phyloP scores from a whole-genome alignment of 2,113 vertebrate species.

The Dipodomys spectabilis region DNA sequence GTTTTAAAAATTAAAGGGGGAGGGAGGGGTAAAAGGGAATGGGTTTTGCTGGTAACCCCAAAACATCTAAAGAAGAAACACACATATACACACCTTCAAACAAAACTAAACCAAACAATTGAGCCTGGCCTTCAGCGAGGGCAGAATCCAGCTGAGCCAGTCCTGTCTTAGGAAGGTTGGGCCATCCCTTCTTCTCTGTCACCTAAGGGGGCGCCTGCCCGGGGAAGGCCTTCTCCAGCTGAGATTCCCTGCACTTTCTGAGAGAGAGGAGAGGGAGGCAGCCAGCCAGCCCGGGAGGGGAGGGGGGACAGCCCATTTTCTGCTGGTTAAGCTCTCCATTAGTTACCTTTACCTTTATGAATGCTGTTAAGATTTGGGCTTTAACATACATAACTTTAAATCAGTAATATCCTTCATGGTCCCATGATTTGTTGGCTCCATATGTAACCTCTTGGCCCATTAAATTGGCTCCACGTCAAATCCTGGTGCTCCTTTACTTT shows the following conservation, averaged over 20 bases:
- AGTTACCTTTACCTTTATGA: conserved; percentile 89
- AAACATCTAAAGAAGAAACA: conserved; percentile 63
- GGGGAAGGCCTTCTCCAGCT: neutral
- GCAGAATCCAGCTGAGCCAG: neutral
- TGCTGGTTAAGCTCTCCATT: conserved; percentile 84
- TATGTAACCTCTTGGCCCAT: conserved; percentile 89
- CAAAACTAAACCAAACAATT: neutral
- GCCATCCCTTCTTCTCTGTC: conserved; percentile 62
- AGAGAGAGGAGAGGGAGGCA: conserved; percentile 71
- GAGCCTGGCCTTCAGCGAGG: neutral
- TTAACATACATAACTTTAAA: conserved; percentile 90
- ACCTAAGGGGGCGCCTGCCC: fast-evolving
- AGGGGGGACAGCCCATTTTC: conserved; percentile 75
- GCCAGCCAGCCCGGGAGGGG: neutral
- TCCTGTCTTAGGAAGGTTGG: conserved; percentile 45
- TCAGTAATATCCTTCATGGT: conserved; percentile 90
- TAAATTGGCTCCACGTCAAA: conserved; percentile 86
- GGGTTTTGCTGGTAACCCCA: conserved; percentile 64
- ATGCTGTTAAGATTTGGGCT: conserved; percentile 88
- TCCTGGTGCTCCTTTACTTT: conserved; percentile 82
- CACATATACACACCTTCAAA: neutral
- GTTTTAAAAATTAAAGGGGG: conserved; percentile 70
- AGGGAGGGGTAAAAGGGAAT: neutral
- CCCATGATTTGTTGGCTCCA: conserved; percentile 90
- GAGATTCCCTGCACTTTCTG: conserved; percentile 59